Conservation (phyloP, 2,113 vertebrate species). For the Chaetorhynchus papuensis region DNA sequence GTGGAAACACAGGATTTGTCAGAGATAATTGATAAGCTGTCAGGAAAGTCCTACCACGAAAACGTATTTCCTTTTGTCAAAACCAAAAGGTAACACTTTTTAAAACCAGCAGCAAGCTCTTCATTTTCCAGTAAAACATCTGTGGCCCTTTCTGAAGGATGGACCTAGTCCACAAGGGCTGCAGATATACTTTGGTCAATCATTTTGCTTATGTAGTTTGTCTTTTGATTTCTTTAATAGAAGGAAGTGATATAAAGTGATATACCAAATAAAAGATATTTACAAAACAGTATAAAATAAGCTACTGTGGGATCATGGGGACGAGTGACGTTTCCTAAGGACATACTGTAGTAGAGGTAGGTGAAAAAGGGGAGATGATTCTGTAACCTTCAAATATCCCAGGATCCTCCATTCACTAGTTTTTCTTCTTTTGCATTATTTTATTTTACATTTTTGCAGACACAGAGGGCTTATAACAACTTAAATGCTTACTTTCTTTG, state of each 20-base stretch:
- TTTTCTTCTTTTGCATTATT: constrained; percentile 49
- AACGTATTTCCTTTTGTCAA: constrained; percentile 55
- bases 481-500: constrained; percentile 36
- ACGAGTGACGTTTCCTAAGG: constrained; percentile 58
- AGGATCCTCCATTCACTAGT: constrained; percentile 68
- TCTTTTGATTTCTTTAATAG: constrained; percentile 57
- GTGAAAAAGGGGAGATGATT: constrained; percentile 71
- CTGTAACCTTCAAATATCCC: constrained; percentile 67
- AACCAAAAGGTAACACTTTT: constrained; percentile 41
- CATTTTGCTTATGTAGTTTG: constrained; percentile 59
- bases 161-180: constrained; percentile 55
- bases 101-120: constrained; percentile 73
- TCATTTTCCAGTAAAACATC: constrained; percentile 78
- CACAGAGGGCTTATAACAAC: constrained; percentile 54
- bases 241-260: constrained; percentile 77
- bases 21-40: neutral
- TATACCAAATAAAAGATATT: constrained; percentile 67
- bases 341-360: constrained; percentile 79
- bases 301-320: constrained; percentile 61
- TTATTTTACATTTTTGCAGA: constrained; percentile 54
- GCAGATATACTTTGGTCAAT: constrained; percentile 79
- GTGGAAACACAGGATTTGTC: constrained; percentile 23
- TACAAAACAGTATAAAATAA: constrained; percentile 77
- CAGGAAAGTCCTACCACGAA: constrained; percentile 32
- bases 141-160: constrained; percentile 64